Percentiles rank a stretch among this genome's conserved stretches.
These are phyloP conservation scores for Ambastaia sidthimunki DNA, from an alignment of 2,797 vertebrate species.

Conservation along the genomic window DNA sequence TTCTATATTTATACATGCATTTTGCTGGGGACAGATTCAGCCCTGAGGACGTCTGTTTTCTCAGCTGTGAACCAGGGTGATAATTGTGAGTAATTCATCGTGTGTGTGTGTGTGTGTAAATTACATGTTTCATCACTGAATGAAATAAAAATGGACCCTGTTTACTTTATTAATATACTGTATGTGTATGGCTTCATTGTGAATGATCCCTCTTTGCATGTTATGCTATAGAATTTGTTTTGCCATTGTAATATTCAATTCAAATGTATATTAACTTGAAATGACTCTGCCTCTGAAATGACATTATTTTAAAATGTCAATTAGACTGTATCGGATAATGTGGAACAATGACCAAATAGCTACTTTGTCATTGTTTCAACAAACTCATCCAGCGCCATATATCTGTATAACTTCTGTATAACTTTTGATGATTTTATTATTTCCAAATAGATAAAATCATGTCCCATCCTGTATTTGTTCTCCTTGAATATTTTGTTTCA, in stretches of 20 bases:
- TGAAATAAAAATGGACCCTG: not conserved
- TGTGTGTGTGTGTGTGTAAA: not conserved
- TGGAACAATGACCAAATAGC: too few species aligned
- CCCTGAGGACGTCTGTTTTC: slow-evolving; percentile 57
- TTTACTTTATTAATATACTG: not conserved
- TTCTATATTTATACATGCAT: slow-evolving; percentile 66
- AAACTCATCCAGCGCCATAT: too few species aligned
- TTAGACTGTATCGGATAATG: too few species aligned
- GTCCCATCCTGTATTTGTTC: not conserved
- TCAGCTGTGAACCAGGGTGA: slow-evolving; percentile 55
- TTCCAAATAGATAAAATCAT: not conserved
- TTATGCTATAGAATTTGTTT: not conserved
- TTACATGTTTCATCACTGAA: not conserved
- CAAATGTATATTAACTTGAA: too few species aligned
- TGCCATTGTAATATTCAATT: too few species aligned
- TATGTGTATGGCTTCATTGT: not conserved
- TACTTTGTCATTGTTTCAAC: too few species aligned
- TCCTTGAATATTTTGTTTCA: not conserved
- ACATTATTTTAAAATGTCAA: too few species aligned
- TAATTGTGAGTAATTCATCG: slow-evolving; percentile 56
- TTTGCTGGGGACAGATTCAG: slow-evolving; percentile 57
- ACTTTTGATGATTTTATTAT: not conserved
- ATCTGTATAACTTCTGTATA: too few species aligned
- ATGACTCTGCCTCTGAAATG: too few species aligned
- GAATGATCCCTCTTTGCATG: not conserved